phyloP scores from a whole-genome alignment of 2,888 invertebrate species.

The Leucoma salicis region DNA sequence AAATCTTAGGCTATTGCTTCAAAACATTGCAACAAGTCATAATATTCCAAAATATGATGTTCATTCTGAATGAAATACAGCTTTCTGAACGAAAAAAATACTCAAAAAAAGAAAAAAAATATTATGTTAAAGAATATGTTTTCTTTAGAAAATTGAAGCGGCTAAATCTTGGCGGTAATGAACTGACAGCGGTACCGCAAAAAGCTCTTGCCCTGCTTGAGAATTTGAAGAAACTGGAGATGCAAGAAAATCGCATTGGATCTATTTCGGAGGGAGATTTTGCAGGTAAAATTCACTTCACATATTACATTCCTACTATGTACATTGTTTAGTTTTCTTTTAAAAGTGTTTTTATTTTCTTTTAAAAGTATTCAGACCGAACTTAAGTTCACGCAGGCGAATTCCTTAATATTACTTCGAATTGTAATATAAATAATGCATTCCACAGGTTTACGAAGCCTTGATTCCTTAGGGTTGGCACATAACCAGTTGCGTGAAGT shows the following conservation, averaged over 20 bases:
- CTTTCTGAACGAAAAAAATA: no score
- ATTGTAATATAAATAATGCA: not conserved
- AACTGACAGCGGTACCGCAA: constrained; percentile 88
- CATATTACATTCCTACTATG: no score
- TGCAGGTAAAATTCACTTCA: constrained; percentile 82
- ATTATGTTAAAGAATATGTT: constrained; percentile 4
- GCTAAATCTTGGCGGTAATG: constrained; percentile 93
- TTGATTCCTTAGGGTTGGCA: constrained; percentile 92
- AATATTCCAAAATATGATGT: no score
- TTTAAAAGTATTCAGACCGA: no score
- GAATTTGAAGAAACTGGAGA: constrained; percentile 91
- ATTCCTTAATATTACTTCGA: not conserved
- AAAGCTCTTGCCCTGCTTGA: constrained; percentile 90
- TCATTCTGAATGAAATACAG: no score
- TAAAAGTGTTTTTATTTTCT: no score
- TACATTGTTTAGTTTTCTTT: no score
- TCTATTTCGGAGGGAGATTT: constrained; percentile 92
- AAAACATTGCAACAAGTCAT: no score
- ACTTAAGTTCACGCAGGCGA: no score
- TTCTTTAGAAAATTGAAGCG: constrained; percentile 87
- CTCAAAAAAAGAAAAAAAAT: not conserved
- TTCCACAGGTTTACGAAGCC: constrained; percentile 86
- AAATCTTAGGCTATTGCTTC: no score
- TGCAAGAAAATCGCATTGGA: constrained; percentile 92
- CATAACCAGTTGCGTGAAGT: constrained; percentile 91